phyloP scores from a whole-genome alignment of 2,113 vertebrate genomes.

The Martes martes region DNA sequence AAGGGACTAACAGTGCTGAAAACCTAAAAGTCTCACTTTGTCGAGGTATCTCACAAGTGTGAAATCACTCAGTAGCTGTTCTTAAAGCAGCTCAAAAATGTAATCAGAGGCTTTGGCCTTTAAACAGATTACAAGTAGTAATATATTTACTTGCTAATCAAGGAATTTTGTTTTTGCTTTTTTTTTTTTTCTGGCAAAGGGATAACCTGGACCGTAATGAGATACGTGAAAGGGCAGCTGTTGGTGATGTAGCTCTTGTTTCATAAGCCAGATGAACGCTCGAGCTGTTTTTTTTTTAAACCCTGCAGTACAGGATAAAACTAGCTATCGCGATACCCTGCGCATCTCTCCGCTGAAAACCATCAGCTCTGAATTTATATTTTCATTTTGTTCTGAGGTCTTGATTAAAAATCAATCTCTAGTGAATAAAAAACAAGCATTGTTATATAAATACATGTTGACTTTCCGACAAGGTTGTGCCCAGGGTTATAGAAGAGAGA shows the following conservation, averaged over 20 bases:
- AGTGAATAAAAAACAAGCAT: not conserved
- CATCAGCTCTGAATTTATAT: conserved; percentile 38
- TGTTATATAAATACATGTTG: conserved; percentile 9
- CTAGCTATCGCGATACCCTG: not conserved
- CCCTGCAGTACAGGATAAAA: not conserved
- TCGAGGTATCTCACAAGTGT: conserved; percentile 25
- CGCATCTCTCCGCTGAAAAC: not conserved
- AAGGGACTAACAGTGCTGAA: conserved; percentile 51
- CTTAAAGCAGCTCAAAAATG: not conserved
- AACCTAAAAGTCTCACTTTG: conserved; percentile 49
- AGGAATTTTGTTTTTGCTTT: not conserved
- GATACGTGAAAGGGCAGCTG: not conserved
- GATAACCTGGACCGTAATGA: not conserved
- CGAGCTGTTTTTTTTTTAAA: not conserved
- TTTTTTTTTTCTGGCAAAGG: not conserved
- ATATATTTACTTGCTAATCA: not conserved
- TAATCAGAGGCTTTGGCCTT: not conserved
- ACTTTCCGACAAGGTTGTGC: not conserved
- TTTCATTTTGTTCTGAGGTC: conserved; percentile 37
- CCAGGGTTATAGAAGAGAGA: not conserved
- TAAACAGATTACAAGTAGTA: not conserved
- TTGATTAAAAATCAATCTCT: conserved; percentile 33
- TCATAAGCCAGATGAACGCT: not conserved
- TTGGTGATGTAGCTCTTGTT: not conserved
- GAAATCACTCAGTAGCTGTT: not conserved